Percentiles rank a stretch among this genome's conserved stretches.
Conservation (phyloP, 1,140 invertebrate genomes). For the Papilio dardanus region DNA sequence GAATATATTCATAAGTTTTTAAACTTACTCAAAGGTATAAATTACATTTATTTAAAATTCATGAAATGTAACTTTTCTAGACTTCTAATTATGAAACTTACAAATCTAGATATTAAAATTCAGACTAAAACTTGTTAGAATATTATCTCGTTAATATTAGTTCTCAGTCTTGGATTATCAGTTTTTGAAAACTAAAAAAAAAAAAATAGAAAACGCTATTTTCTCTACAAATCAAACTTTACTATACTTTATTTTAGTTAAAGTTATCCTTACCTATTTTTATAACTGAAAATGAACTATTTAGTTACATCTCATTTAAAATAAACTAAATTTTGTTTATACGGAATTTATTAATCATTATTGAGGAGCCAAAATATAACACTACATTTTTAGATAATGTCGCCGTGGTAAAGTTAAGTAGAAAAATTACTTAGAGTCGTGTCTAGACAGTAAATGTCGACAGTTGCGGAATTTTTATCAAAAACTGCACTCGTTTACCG, state of each 20-base stretch:
- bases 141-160: neutral
- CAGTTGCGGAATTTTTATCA: conserved; percentile 20
- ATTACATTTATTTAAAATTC: neutral
- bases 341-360: too few relatives aligned
- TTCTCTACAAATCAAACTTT: too few relatives aligned
- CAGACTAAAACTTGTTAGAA: neutral
- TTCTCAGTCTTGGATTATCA: neutral
- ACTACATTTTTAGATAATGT: neutral
- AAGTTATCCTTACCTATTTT: too few relatives aligned
- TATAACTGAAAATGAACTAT: too few relatives aligned
- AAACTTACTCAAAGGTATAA: conserved; percentile 5
- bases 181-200: neutral
- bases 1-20: conserved; percentile 9
- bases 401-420: conserved; percentile 3
- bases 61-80: conserved; percentile 11
- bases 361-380: neutral
- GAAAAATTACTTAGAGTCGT: conserved; percentile 29
- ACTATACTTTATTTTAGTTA: too few relatives aligned
- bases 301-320: too few relatives aligned
- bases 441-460: conserved; percentile 27
- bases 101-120: conserved; percentile 4
- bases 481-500: conserved; percentile 30
- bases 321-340: too few relatives aligned
- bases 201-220: neutral
- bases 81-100: conserved; percentile 1